Percentiles rank a stretch among this genome's conserved stretches.
Conservation (phyloP, 2,888 invertebrate species). For the Orthosia gothica region DNA sequence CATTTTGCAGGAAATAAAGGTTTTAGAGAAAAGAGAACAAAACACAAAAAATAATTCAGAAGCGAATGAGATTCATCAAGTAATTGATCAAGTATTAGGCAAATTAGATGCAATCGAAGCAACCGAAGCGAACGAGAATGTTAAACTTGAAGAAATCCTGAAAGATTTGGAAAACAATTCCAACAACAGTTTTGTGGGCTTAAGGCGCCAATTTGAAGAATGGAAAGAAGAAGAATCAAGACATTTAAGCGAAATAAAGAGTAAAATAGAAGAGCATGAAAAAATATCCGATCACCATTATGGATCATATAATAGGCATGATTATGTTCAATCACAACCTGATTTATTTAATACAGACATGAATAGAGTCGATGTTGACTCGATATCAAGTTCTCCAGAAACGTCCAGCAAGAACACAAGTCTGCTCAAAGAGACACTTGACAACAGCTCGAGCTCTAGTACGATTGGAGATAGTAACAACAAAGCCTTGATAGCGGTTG, state of each 20-base stretch:
- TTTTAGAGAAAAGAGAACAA: constrained; percentile 75
- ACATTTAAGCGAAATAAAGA: constrained; percentile 59
- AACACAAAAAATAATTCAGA: constrained; percentile 73
- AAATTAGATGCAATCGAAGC: constrained; percentile 63
- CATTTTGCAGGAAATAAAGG: constrained; percentile 76
- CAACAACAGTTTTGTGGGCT: constrained; percentile 58
- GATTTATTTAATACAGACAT: neutral
- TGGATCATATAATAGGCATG: constrained; percentile 1
- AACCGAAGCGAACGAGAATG: constrained; percentile 67
- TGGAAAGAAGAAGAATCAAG: constrained; percentile 70
- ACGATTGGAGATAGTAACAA: neutral
- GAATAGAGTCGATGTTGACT: neutral
- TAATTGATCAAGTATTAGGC: constrained; percentile 74
- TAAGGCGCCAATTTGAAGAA: constrained; percentile 65
- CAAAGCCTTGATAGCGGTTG: neutral
- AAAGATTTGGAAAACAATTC: constrained; percentile 69
- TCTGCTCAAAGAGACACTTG: neutral
- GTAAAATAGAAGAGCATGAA: constrained; percentile 58
- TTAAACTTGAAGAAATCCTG: constrained; percentile 74
- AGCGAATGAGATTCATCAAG: constrained; percentile 72
- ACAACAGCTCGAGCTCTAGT: neutral
- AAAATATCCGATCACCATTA: constrained; percentile 24
- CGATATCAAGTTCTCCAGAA: neutral
- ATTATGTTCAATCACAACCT: constrained; percentile 5
- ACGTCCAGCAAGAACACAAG: neutral